Evolutionary conservation across 2,797 vertebrate genomes (phyloP).

Genomic region (Monodelphis domestica): DNA sequence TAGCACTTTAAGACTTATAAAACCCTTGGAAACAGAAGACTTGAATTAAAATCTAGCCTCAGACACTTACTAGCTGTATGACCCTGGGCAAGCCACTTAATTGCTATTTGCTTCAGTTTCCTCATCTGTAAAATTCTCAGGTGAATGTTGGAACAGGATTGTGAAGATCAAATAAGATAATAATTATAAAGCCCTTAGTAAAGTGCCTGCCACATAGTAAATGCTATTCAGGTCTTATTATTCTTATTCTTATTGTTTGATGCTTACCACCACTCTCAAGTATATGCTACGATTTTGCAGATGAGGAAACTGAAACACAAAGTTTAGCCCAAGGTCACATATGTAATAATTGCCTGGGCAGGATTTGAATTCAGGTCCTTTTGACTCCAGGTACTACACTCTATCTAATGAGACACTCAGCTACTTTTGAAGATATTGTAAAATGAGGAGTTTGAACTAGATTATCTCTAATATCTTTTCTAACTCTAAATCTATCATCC

Average conservation of each 20-base stretch:
- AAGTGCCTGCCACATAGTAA: neutral
- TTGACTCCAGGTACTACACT: neutral
- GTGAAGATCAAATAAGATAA: neutral
- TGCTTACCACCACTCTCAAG: neutral
- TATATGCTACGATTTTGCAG: neutral
- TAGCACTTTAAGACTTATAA: neutral
- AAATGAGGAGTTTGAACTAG: neutral
- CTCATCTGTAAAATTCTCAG: neutral
- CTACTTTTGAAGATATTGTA: neutral
- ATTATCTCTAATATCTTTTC: neutral
- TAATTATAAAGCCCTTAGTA: neutral
- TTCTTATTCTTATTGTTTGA: neutral
- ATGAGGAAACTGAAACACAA: neutral
- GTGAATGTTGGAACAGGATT: too few relatives aligned
- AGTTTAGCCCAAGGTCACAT: neutral
- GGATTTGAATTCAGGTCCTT: neutral
- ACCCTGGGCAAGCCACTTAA: neutral
- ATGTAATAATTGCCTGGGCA: neutral
- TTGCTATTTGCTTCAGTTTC: neutral
- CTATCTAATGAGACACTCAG: too few relatives aligned
- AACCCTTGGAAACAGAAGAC: neutral
- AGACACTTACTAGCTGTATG: neutral
- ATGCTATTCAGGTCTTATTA: neutral
- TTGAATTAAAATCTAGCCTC: neutral
- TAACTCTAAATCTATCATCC: neutral